Base-by-base conservation (phyloP, 2,888 invertebrate species). In the Ormyrus labotus region DNA sequence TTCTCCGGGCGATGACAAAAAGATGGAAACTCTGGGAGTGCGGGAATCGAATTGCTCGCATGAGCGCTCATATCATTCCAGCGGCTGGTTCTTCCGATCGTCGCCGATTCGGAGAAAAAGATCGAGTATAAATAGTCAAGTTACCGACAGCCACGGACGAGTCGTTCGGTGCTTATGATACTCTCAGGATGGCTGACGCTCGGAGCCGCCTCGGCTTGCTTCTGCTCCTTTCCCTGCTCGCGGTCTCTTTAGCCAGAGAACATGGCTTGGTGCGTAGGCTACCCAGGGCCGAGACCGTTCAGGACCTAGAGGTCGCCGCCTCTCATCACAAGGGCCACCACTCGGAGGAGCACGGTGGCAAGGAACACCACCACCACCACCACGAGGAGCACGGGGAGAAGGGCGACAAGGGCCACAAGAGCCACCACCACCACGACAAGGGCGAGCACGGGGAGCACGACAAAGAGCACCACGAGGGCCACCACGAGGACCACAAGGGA, bases 371-470 rank as follows among this genome's bases (percentile, higher is more conserved):
- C 84, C 92, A 92, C 2, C 93, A 94, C 79, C 94, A 95, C 86
- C 94, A 95, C 87, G 93, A 93, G 80, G 93, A 94, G 57, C 93
- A 96, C 87, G 96, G 95, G 0, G 94, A 95, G 82, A 96, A 96
- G 87, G 95, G 94, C 0, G 95, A 95, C 81, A 96, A 96, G 86
- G 96, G 96, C 0, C 94, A 96, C 91, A 95, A 95, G 87, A 93
- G 93, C 47, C 93, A 94, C 85, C 95, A 96, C 87, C 94, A 96
- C 87, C 95, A 95, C 91, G 95, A 96, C 85, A 92, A 93, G 73
- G 82, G 80, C 0, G 92, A 92, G 10, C 93, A 93, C 75, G 94
- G 93, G 0, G 92, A 93, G 86, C 92, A 93, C 83, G 93, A 92
- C 0, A 92, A 94, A 81, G 93, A 94, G 53, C 91, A 92, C 19